These are phyloP conservation scores for Drosophila leonis DNA, from an alignment of 2,888 invertebrate genomes.

Conservation along the genomic window DNA sequence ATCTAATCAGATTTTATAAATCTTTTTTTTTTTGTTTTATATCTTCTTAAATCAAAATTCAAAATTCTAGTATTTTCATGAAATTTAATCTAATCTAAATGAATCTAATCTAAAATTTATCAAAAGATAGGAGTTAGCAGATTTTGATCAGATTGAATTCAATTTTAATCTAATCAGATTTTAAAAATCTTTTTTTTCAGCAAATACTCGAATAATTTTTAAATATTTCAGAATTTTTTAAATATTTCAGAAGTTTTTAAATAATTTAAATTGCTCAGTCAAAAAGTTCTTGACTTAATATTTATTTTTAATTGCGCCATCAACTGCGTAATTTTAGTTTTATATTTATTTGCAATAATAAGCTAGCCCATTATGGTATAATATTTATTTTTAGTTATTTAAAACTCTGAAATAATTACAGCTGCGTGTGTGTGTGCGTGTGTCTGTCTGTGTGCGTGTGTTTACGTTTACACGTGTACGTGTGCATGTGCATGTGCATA, in stretches of 20 bases:
- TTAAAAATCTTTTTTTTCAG: neutral
- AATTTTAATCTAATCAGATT: neutral
- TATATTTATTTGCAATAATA: slow-evolving; percentile 9
- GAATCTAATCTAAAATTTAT: neutral
- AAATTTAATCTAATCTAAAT: neutral
- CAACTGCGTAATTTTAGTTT: neutral
- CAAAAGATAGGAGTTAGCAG: no score
- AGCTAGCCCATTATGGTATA: slow-evolving; percentile 1
- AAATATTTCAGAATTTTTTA: no score
- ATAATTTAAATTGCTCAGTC: neutral
- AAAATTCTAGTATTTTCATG: neutral
- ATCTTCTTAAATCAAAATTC: no score
- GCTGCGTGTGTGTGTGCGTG: neutral
- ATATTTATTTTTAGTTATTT: slow-evolving; percentile 9
- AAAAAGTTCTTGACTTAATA: neutral
- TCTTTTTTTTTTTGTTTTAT: neutral
- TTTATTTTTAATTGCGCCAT: neutral
- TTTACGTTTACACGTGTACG: no score
- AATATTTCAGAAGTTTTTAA: neutral
- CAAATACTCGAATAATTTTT: no score
- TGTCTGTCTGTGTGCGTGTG: neutral
- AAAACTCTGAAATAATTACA: slow-evolving; percentile 2
- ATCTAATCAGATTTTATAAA: neutral
- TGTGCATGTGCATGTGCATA: neutral
- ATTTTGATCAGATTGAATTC: neutral